phyloP scores from a whole-genome alignment of 1,140 invertebrate species.

The Neodiprion pinetum region DNA sequence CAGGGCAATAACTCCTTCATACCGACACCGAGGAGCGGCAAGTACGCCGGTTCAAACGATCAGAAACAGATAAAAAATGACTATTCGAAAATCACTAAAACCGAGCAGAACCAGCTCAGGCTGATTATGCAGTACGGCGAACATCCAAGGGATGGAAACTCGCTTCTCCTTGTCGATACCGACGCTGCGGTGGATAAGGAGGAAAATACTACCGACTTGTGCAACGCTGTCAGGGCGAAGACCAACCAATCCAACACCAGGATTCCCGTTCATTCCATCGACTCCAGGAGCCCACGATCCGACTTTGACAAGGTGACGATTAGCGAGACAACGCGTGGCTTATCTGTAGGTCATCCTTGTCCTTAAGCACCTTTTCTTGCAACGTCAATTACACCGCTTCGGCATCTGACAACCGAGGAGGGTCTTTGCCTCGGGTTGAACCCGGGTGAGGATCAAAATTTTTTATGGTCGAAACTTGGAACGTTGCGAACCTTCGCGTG shows the following conservation, averaged over 20 bases:
- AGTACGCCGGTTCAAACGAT: conserved; percentile 20
- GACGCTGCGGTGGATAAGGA: conserved; percentile 37
- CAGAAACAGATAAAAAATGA: conserved; percentile 32
- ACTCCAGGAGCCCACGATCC: not conserved
- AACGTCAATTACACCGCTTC: no score
- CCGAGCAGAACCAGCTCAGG: conserved; percentile 48
- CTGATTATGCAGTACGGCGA: conserved; percentile 40
- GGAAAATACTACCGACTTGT: not conserved
- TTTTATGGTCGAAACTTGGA: no score
- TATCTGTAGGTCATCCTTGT: no score
- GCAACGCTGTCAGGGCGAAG: not conserved
- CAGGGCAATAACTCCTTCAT: conserved; percentile 35
- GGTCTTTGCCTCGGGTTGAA: no score
- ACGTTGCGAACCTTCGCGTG: no score
- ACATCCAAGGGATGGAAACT: not conserved
- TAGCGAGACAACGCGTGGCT: no score
- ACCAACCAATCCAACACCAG: not conserved
- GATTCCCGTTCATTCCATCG: not conserved
- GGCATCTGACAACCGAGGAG: no score
- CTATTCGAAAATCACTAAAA: conserved; percentile 44
- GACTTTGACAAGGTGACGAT: not conserved
- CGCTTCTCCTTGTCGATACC: conserved; percentile 18
- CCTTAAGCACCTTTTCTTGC: no score
- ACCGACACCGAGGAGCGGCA: conserved; percentile 40
- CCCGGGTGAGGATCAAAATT: no score